Evolutionary conservation across 2,888 invertebrate species (phyloP).

Genomic region (Caenorhabditis panamensis): DNA sequence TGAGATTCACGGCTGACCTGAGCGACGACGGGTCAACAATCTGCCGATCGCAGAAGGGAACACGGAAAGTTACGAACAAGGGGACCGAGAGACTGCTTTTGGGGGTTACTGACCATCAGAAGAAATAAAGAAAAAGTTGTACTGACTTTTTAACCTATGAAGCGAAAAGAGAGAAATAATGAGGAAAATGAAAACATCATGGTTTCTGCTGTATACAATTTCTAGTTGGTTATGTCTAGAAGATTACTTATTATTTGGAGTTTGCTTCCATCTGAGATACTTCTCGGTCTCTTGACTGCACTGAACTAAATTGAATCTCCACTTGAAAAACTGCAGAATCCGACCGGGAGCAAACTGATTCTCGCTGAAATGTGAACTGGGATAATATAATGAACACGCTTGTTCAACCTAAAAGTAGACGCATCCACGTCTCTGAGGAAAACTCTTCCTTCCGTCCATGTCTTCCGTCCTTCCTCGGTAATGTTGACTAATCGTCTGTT

Average conservation of each 20-base stretch:
- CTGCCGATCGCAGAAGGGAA: too few species aligned
- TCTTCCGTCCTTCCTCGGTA: conserved; percentile 59
- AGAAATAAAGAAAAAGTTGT: too few species aligned
- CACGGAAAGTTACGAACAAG: too few species aligned
- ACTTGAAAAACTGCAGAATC: conserved; percentile 69
- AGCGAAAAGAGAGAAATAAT: too few species aligned
- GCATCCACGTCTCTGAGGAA: conserved; percentile 70
- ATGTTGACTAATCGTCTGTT: conserved; percentile 62
- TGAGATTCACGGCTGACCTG: too few species aligned
- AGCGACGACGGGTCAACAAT: too few species aligned
- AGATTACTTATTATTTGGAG: conserved; percentile 38
- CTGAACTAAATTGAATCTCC: conserved; percentile 68
- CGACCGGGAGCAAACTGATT: conserved; percentile 50
- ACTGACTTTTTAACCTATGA: too few species aligned
- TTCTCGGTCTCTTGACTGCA: conserved; percentile 62
- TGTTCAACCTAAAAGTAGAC: conserved; percentile 60
- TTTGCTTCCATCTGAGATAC: conserved; percentile 68
- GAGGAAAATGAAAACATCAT: too few species aligned
- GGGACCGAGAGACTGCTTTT: too few species aligned
- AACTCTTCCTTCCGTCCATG: conserved; percentile 66
- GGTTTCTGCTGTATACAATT: too few species aligned
- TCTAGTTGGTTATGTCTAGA: neutral
- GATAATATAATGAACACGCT: neutral
- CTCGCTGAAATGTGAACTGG: conserved; percentile 25
- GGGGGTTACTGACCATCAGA: too few species aligned